These are phyloP conservation scores for Hyperoplus immaculatus DNA, from an alignment of 2,797 vertebrate genomes.

Conservation along the genomic window DNA sequence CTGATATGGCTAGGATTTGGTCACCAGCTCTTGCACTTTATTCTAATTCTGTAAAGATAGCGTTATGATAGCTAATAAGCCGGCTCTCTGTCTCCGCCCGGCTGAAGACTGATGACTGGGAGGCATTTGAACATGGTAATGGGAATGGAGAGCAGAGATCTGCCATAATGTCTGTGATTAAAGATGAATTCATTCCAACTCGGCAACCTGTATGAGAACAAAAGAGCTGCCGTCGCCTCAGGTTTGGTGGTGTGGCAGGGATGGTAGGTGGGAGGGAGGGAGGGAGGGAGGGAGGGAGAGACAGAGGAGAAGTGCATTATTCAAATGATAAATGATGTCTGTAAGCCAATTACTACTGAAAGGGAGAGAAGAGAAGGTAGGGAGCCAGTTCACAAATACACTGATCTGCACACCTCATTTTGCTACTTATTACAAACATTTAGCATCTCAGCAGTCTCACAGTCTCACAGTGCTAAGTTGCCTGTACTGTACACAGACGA, in stretches of 20 bases:
- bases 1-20: slow-evolving; percentile 24
- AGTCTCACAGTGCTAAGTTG: background rate
- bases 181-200: slow-evolving; percentile 65
- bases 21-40: slow-evolving; percentile 33
- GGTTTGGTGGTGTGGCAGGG: slow-evolving; percentile 42
- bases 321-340: slow-evolving; percentile 59
- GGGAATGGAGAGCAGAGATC: slow-evolving; percentile 60
- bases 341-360: slow-evolving; percentile 52
- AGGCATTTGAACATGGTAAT: slow-evolving; percentile 58
- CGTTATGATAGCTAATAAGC: slow-evolving; percentile 56
- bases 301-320: slow-evolving; percentile 41
- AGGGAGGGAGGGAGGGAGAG: background rate
- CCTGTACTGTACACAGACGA: background rate
- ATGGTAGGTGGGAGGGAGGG: slow-evolving; percentile 19
- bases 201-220: slow-evolving; percentile 63
- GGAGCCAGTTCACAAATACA: background rate
- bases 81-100: slow-evolving; percentile 54
- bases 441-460: background rate
- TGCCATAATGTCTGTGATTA: slow-evolving; percentile 62
- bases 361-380: background rate
- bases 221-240: slow-evolving; percentile 29
- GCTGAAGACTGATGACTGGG: slow-evolving; percentile 54
- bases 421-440: background rate
- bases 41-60: slow-evolving; percentile 57
- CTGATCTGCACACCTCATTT: background rate